phyloP scores from a whole-genome alignment of 1,140 invertebrate species.

The Mamestra configurata region DNA sequence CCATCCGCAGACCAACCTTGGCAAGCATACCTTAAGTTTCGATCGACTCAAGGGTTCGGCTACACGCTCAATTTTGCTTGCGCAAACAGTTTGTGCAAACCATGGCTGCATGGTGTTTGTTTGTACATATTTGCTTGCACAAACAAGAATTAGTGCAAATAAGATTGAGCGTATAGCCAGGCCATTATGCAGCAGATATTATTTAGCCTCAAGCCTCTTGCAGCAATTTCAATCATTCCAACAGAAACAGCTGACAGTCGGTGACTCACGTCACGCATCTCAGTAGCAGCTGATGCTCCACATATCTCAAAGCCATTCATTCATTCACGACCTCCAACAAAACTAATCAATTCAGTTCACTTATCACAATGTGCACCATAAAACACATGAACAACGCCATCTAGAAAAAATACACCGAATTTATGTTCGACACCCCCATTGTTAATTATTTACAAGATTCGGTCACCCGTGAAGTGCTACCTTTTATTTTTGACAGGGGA shows the following conservation, averaged over 20 bases:
- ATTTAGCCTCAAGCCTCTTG: too few species aligned
- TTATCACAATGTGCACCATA: slow-evolving; percentile 39
- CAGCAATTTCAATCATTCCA: too few species aligned
- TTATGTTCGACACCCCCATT: slow-evolving; percentile 55
- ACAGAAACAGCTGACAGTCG: background rate
- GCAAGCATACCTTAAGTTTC: too few species aligned
- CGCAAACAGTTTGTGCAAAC: too few species aligned
- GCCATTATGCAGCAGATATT: too few species aligned
- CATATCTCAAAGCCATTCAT: background rate
- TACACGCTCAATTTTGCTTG: too few species aligned
- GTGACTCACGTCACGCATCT: background rate
- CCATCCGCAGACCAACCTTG: too few species aligned
- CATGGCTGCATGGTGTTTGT: too few species aligned
- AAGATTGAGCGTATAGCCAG: too few species aligned
- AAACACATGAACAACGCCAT: slow-evolving; percentile 41
- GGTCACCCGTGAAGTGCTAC: slow-evolving; percentile 59
- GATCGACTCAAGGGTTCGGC: too few species aligned
- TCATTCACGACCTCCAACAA: slow-evolving; percentile 39
- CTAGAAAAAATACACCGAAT: slow-evolving; percentile 44
- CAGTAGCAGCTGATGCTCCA: slow-evolving; percentile 30
- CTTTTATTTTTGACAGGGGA: background rate
- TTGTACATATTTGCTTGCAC: too few species aligned
- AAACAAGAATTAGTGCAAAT: too few species aligned
- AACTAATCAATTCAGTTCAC: slow-evolving; percentile 23
- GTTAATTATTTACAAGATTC: slow-evolving; percentile 62